Percentiles rank a stretch among this genome's conserved stretches.
Evolutionary conservation across 2,113 vertebrate species (phyloP).

Genomic region (Hippopotamus amphibius): DNA sequence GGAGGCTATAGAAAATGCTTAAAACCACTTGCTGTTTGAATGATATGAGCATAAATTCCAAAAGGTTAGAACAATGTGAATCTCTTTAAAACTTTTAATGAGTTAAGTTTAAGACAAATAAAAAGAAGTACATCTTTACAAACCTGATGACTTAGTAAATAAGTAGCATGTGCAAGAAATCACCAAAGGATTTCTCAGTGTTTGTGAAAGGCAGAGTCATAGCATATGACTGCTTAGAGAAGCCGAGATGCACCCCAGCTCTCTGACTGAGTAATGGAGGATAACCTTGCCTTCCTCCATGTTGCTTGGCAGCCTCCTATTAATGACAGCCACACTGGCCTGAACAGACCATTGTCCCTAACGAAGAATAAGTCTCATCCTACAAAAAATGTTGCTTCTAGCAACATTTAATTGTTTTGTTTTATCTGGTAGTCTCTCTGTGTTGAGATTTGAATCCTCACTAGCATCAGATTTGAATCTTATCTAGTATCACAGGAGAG

Average conservation of each 20-base stretch:
- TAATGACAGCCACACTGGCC: not conserved
- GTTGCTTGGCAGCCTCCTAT: not conserved
- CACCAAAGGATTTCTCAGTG: not conserved
- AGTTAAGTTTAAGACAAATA: not conserved
- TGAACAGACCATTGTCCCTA: not conserved
- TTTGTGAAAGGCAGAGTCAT: not conserved
- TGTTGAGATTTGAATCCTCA: not conserved
- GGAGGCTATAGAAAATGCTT: not conserved
- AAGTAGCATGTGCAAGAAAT: not conserved
- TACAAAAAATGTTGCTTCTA: not conserved
- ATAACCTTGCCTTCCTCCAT: not conserved
- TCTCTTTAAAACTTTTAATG: conserved; percentile 4
- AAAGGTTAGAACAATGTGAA: not conserved
- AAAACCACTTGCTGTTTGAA: not conserved
- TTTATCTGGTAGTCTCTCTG: not conserved
- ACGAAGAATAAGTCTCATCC: not conserved
- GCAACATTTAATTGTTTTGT: not conserved
- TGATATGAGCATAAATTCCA: not conserved
- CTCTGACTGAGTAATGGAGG: not conserved
- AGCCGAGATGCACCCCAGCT: not conserved
- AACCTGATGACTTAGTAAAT: not conserved
- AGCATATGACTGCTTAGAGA: not conserved
- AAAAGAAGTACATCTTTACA: not conserved
- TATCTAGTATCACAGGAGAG: not conserved
- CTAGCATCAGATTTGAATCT: conserved; percentile 37